Percentiles rank a stretch among this genome's conserved stretches.
phyloP scores from a whole-genome alignment of 2,113 vertebrate species.

The Eulacestoma nigropectus region DNA sequence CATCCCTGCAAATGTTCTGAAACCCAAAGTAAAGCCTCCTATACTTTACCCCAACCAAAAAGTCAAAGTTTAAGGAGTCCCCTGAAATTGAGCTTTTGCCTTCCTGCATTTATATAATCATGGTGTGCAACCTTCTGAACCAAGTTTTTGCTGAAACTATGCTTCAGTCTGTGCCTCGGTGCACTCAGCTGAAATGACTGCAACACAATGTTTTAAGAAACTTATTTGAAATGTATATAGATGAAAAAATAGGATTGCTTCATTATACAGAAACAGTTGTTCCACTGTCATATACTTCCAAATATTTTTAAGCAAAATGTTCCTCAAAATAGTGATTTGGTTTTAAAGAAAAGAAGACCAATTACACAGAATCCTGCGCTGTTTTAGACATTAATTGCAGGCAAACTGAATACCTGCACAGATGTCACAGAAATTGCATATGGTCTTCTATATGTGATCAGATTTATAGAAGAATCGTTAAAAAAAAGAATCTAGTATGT shows the following conservation, averaged over 20 bases:
- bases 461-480: not conserved
- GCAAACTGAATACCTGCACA: not conserved
- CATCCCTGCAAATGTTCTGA: not conserved
- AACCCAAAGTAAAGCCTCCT: not conserved
- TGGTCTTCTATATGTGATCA: not conserved
- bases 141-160: not conserved
- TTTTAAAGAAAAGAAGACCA: not conserved
- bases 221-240: not conserved
- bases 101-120: not conserved
- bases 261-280: fast-evolving
- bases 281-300: not conserved
- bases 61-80: not conserved
- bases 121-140: not conserved
- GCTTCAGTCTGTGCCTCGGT: not conserved
- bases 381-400: not conserved
- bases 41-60: not conserved
- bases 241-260: not conserved
- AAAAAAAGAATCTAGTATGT: not conserved
- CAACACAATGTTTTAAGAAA: not conserved
- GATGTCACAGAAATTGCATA: not conserved
- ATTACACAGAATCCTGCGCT: not conserved
- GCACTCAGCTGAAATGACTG: not conserved
- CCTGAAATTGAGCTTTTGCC: not conserved
- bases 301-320: not conserved
- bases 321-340: not conserved